phyloP scores from a whole-genome alignment of 1,140 invertebrate genomes.

The Heliconius nattereri region DNA sequence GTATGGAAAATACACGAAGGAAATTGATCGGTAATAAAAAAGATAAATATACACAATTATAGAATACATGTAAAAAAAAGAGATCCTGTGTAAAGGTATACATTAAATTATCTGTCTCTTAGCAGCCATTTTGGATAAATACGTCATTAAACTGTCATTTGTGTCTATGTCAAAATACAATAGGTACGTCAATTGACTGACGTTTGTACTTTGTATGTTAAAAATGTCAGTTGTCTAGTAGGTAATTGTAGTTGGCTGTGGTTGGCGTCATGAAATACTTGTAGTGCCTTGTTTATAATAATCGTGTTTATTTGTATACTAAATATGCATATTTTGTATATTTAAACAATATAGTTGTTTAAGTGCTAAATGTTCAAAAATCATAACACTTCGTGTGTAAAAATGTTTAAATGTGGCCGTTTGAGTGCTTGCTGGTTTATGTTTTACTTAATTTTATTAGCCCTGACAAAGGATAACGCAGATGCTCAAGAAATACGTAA shows the following conservation, averaged over 20 bases:
- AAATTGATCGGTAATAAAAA: too few relatives aligned
- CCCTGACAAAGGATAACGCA: slow-evolving; percentile 66
- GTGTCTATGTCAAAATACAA: neutral
- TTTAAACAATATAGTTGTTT: slow-evolving; percentile 20
- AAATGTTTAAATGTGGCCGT: slow-evolving; percentile 63
- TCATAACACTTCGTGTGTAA: slow-evolving; percentile 51
- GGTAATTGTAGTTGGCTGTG: slow-evolving; percentile 21
- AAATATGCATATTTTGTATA: slow-evolving; percentile 25
- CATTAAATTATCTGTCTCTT: too few relatives aligned
- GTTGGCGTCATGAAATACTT: slow-evolving; percentile 44
- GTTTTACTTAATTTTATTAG: slow-evolving; percentile 65
- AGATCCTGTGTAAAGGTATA: too few relatives aligned
- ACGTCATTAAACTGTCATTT: neutral
- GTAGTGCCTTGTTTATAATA: slow-evolving; percentile 48
- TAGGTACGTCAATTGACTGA: neutral
- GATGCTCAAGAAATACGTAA: slow-evolving; percentile 66
- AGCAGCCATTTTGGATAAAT: neutral
- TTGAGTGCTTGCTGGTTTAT: slow-evolving; percentile 62
- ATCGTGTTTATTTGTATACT: slow-evolving; percentile 25
- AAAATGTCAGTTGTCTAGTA: slow-evolving; percentile 15
- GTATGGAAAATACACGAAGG: too few relatives aligned
- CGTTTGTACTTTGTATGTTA: neutral
- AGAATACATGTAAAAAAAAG: too few relatives aligned
- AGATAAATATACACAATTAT: too few relatives aligned
- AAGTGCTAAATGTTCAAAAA: slow-evolving; percentile 27